Base-by-base conservation (phyloP, 2,113 vertebrate genomes). In the Mustela nigripes region DNA sequence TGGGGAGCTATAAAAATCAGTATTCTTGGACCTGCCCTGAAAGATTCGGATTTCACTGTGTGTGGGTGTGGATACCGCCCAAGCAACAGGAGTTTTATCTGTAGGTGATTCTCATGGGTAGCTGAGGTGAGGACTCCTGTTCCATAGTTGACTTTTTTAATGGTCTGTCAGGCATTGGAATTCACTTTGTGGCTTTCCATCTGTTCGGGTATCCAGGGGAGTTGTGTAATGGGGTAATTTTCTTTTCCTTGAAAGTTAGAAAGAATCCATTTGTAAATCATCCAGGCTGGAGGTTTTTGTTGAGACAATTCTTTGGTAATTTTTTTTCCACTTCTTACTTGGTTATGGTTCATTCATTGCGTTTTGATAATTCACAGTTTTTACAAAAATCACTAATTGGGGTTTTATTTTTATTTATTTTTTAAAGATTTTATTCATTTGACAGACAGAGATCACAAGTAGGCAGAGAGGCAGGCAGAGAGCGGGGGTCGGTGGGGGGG, bases 1-100 rank as follows among this genome's bases (percentile, higher is more conserved):
- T 76, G 45, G 48, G n/a, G 33, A 93, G 60, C 50, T 84, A 91
- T 76, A 94, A 94, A 96, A 97, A 81, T 94, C 71, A 81, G 33
- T 73, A 78, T 91, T 19, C 48, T 28, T 83, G n/a, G 16, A 39
- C 10, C 56, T 4, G 14, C 22, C 31, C 22, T n/a, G 91, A 93
- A 67, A 82, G 4, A 83, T 69, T 84, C 45, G 74, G 48, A 89
- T 80, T 94, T 84, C 10, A 1, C 26, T 93, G 48, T 86, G 33
- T 88, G 39, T 50, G 50, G 74, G 48, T 45, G 21, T 83, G 16
- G 33, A 48, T 62, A 62, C 56, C 78, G 26, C 24, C 42, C 33
- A 79, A 65, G 45, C n/a, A 82, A 71, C 56, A 67, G 48, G 24
- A 92, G 7, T 96, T 62, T 62, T 31, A 81, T 95, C 15, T 84